Base-by-base conservation (phyloP, 2,797 vertebrate genomes). In the Caiman crocodilus region DNA sequence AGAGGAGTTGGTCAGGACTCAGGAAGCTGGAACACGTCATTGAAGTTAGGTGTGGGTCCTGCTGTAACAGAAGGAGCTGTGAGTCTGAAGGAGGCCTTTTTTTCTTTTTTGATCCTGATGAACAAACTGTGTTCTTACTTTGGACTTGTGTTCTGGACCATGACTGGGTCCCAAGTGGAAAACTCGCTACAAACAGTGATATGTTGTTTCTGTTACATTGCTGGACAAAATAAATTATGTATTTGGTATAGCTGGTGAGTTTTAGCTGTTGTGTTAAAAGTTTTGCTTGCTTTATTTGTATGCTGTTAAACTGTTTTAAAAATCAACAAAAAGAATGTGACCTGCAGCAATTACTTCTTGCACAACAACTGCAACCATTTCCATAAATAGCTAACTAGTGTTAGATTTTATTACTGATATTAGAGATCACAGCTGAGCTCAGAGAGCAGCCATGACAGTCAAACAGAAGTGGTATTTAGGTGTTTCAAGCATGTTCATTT, bases 231-330 rank as follows among this genome's bases (percentile, higher is more conserved):
- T 42, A 42, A 73, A 73, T 71, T 7, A 71, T 35, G 25, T 71
- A 42, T 25, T 50, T 50, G 42, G 42, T 50, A 50, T 35, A 79
- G 23, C 79, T 63, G 81, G 79, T 82, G 55, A 20, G 73, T 0
- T 80, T 87, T 57, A 76, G 1, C 69, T 86, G 89, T 77, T 23
- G 7, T 87, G 32, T 57, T 59, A 5, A 0, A 4, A 30, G n/a
- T 58, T 92, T 35, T 85, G 83, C 87, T 92, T 88, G 79, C 75
- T 89, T 59, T 73, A 74, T 26, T 91, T 93, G 89, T 87, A 75
- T 50, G 14, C 30, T 67, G 89, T 90, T 82, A 55, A 28, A 32
- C 77, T 79, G 63, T 74, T 91, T 50, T 10, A 88, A 88, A 79
- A 77, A 75, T 91, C 90, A 88, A 57, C 75, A 75, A 64, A 50